Conservation (phyloP, 1,140 invertebrate genomes). For the Drosophila sturtevanti region DNA sequence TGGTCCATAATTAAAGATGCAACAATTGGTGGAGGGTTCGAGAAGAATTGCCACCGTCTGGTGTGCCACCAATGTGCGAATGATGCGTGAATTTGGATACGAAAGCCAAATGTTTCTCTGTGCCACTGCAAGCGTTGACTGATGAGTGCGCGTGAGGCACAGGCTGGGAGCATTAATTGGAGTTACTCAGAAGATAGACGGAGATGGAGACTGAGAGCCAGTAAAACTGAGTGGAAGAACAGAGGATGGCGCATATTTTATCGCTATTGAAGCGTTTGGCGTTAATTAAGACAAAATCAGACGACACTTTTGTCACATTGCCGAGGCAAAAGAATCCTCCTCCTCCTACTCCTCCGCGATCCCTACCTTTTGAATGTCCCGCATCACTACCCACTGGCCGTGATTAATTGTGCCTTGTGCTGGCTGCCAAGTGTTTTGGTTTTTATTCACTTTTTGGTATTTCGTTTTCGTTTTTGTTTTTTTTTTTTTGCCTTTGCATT, state of each 20-base stretch:
- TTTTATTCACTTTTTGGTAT: constrained; percentile 6
- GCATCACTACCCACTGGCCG: constrained; percentile 33
- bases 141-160: constrained; percentile 64
- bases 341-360: constrained; percentile 2
- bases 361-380: constrained; percentile 3
- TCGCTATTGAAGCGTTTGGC: constrained; percentile 83
- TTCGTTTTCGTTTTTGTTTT: constrained; percentile 18
- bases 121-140: constrained; percentile 62
- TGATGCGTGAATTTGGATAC: constrained; percentile 81
- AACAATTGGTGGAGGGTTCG: constrained; percentile 32
- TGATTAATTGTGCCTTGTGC: constrained; percentile 76
- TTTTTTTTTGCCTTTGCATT: constrained; percentile 25
- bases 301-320: constrained; percentile 82
- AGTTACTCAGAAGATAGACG: constrained; percentile 26
- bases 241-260: constrained; percentile 77
- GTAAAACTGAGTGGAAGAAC: background rate
- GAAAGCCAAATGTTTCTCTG: constrained; percentile 30
- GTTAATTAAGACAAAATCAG: constrained; percentile 83
- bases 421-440: constrained; percentile 54
- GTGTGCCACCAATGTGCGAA: constrained; percentile 80
- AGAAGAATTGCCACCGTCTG: constrained; percentile 44
- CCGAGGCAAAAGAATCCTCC: constrained; percentile 9
- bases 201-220: background rate
- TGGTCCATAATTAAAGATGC: constrained; percentile 81
- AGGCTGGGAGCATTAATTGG: constrained; percentile 67